Base-by-base conservation (phyloP, 92 coral and sea anemone species). In the Pocillopora meandrina region DNA sequence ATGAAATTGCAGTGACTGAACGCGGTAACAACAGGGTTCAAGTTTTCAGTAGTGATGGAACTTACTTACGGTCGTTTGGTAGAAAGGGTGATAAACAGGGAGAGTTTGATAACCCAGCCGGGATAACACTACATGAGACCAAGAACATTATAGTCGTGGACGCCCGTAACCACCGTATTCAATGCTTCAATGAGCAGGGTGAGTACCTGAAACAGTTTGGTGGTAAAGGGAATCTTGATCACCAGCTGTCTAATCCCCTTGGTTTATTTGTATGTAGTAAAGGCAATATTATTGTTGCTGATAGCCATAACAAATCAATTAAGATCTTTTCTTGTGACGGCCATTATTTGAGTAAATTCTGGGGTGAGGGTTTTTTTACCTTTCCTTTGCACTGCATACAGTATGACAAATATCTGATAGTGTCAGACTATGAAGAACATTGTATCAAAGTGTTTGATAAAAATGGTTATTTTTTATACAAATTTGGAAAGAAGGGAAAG, bases 1-100 rank as follows among this genome's bases (percentile, higher is more conserved):
- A 61, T 15, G 71, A 83, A 34, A 61, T 83, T 18, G 59, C 42
- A 31, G 86, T 83, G 57, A 65, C 86, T 61, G 86, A 83, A 1
- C 18, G 0, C 42, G 74, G 74, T 70, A 70, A 70, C 26, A 5
- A 70, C 56, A 33, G 74, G 9, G 56, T 70, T 5, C 56, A 70
- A 20, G 55, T 70, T 12, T 70, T 70, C 14, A 70, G 74, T 70
- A 70, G 74, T 36, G 55, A 70, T 70, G 74, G 74, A 5, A 36
- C 56, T 70, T 70, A 16, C 74, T 35, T 70, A 5, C 33, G 56
- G 33, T 70, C 74, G 5, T 70, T 70, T 70, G 74, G 74, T 36
- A 70, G 0, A 70, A 36, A 35, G 14, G 74, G 74, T 36, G 20
- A 70, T 36, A 70, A 70, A 5, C 26, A 70, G 74, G 74, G 74